These are phyloP conservation scores for Scytalopus superciliaris DNA, from an alignment of 2,113 vertebrate genomes.

Conservation along the genomic window DNA sequence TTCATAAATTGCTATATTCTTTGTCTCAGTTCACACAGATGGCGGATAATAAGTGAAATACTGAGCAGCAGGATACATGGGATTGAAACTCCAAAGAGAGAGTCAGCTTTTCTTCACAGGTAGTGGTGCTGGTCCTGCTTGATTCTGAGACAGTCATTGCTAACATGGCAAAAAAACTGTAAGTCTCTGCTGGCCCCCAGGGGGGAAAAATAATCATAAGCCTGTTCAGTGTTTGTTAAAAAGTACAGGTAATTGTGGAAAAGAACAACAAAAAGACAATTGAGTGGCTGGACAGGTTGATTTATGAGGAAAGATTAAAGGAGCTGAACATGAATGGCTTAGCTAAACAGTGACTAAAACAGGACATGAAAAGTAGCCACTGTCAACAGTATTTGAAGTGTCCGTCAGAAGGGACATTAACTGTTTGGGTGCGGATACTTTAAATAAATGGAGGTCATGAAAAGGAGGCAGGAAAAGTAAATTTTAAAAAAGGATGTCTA, in stretches of 20 bases:
- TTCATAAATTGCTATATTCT: background rate
- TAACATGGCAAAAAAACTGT: background rate
- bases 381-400: conserved; percentile 38
- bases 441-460: background rate
- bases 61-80: background rate
- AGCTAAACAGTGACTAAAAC: conserved; percentile 41
- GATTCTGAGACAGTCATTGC: background rate
- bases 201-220: background rate
- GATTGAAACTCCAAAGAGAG: background rate
- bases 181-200: background rate
- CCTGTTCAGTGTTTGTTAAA: background rate
- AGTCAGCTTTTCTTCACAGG: background rate
- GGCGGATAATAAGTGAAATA: background rate
- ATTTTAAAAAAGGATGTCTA: background rate
- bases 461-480: background rate
- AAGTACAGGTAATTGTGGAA: conserved; percentile 18
- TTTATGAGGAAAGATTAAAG: conserved; percentile 67
- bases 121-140: background rate
- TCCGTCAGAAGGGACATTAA: conserved; percentile 16
- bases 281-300: conserved; percentile 21
- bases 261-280: conserved; percentile 40
- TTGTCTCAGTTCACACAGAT: background rate
- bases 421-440: background rate
- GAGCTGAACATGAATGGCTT: conserved; percentile 40
- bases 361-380: conserved; percentile 28